phyloP scores from a whole-genome alignment of 2,888 invertebrate genomes.

The Pemphredon lugubris region DNA sequence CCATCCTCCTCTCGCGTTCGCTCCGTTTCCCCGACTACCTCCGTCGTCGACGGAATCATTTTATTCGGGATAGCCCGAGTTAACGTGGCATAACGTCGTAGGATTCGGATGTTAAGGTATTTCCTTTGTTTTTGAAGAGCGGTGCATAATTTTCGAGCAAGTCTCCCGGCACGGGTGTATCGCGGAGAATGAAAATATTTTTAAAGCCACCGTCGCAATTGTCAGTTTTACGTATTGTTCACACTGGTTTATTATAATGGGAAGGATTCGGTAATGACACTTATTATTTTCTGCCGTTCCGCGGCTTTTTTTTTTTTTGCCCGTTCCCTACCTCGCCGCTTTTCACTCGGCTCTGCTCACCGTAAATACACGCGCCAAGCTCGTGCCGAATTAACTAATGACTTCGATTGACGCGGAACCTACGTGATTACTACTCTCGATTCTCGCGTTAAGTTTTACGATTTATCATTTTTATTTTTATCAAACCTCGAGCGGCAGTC shows the following conservation, averaged over 20 bases:
- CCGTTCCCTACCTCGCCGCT: not conserved
- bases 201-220: slow-evolving; percentile 14
- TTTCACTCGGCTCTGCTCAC: too few species aligned
- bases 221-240: slow-evolving; percentile 26
- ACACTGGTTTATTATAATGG: slow-evolving; percentile 23
- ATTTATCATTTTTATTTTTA: too few species aligned
- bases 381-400: too few species aligned
- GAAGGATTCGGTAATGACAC: slow-evolving; percentile 10
- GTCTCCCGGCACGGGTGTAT: not conserved
- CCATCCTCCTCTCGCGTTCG: not conserved
- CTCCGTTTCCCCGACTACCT: not conserved
- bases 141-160: slow-evolving; percentile 39
- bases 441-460: too few species aligned
- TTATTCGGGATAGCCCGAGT: slow-evolving; percentile 39
- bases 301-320: not conserved
- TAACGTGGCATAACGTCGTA: slow-evolving; percentile 48
- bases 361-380: too few species aligned
- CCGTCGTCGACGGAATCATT: slow-evolving; percentile 27
- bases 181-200: slow-evolving; percentile 33
- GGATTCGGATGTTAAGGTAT: slow-evolving; percentile 39
- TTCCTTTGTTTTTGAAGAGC: slow-evolving; percentile 32
- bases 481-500: too few species aligned
- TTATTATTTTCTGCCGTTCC: not conserved
- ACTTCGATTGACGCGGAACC: too few species aligned
- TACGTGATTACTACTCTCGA: too few species aligned